Conservation (phyloP, 2,888 invertebrate species). For the Parnassius smintheus region DNA sequence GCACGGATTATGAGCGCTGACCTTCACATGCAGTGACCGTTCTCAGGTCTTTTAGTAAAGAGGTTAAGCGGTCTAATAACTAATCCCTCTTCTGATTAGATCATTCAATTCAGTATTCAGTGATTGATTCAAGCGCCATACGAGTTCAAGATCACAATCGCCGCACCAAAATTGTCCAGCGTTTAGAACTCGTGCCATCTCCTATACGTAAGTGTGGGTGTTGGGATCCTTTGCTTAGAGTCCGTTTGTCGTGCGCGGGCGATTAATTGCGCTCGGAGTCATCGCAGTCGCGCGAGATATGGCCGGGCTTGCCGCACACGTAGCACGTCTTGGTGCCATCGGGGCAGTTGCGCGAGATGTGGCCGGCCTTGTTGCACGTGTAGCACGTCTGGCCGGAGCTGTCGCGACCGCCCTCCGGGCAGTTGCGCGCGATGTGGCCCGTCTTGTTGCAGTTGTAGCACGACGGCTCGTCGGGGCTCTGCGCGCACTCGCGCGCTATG, state of each 20-base stretch:
- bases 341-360: conserved; percentile 93
- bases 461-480: conserved; percentile 89
- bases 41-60: no score
- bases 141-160: conserved; percentile 32
- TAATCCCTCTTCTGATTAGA: no score
- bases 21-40: no score
- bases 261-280: conserved; percentile 86
- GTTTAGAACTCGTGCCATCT: no score
- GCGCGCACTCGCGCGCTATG: conserved; percentile 95
- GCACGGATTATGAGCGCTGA: no score
- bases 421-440: conserved; percentile 94
- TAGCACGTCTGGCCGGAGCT: conserved; percentile 91
- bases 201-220: conserved; percentile 65
- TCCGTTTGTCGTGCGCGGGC: conserved; percentile 54
- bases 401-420: conserved; percentile 87
- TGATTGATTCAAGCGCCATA: no score
- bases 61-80: no score
- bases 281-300: conserved; percentile 94
- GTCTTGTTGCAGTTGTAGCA: conserved; percentile 98
- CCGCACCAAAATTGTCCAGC: conserved; percentile 37
- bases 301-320: conserved; percentile 94
- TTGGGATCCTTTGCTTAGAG: conserved; percentile 73
- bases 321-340: conserved; percentile 95
- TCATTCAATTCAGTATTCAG: no score
- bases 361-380: conserved; percentile 96